These are phyloP conservation scores for Drosophila bunnanda DNA, from an alignment of 2,888 invertebrate species.

Conservation along the genomic window DNA sequence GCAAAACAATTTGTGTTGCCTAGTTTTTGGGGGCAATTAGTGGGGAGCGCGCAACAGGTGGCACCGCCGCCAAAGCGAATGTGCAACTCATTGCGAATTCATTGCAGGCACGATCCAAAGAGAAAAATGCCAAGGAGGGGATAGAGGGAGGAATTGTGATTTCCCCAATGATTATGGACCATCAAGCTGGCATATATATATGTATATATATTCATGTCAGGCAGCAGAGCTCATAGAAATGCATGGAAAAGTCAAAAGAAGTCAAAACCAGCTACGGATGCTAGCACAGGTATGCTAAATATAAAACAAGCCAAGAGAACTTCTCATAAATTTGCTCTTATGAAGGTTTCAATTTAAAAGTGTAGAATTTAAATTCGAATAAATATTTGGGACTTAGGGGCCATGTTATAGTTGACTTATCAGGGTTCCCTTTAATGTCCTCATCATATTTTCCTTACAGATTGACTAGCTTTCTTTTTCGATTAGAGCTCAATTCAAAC, in stretches of 20 bases:
- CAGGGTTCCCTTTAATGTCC: background rate
- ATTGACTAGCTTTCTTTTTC: constrained; percentile 8
- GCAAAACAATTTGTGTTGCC: constrained; percentile 56
- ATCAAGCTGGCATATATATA: constrained; percentile 27
- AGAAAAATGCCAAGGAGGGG: constrained; percentile 6
- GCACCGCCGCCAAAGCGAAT: constrained; percentile 11
- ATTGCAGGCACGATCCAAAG: constrained; percentile 52
- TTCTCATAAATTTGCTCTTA: background rate
- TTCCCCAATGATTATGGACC: constrained; percentile 32
- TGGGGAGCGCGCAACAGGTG: constrained; percentile 65
- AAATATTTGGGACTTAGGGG: background rate
- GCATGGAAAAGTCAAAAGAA: constrained; percentile 22
- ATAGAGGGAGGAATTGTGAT: constrained; percentile 31
- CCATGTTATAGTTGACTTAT: too few species aligned
- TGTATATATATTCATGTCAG: constrained; percentile 22
- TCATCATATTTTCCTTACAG: constrained; percentile 16
- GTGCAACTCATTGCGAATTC: constrained; percentile 69
- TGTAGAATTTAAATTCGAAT: background rate
- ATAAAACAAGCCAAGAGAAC: background rate
- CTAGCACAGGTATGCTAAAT: constrained; percentile 1
- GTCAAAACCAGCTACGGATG: background rate
- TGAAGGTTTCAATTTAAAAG: background rate
- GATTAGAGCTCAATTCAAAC: constrained; percentile 23
- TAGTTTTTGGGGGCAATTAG: constrained; percentile 64
- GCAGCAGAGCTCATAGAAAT: constrained; percentile 30